phyloP scores from a whole-genome alignment of 2,797 vertebrate species.

The Takifugu rubripes region DNA sequence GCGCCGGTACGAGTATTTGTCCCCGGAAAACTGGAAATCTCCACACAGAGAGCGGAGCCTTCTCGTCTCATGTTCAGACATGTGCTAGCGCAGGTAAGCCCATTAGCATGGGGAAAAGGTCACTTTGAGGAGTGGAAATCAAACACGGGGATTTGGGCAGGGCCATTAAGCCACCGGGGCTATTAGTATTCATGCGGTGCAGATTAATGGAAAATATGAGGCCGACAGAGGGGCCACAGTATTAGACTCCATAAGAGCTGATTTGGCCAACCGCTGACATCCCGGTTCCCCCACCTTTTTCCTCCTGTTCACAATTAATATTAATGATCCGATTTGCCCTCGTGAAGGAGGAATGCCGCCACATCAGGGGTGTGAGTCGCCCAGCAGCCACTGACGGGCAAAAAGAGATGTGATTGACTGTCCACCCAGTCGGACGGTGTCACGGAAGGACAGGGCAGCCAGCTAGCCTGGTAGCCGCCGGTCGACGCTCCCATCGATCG shows the following conservation, averaged over 20 bases:
- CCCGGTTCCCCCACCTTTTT: constrained; percentile 60
- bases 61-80: constrained; percentile 59
- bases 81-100: constrained; percentile 75
- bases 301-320: constrained; percentile 67
- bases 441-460: too few species aligned
- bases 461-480: too few species aligned
- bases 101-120: constrained; percentile 77
- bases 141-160: constrained; percentile 76
- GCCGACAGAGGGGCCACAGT: constrained; percentile 61
- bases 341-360: constrained; percentile 51
- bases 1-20: constrained; percentile 23
- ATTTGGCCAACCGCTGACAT: constrained; percentile 71
- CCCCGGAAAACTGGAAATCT: constrained; percentile 13
- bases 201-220: constrained; percentile 78
- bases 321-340: constrained; percentile 63
- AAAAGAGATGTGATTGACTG: too few species aligned
- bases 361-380: constrained; percentile 45
- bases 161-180: constrained; percentile 71
- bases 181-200: constrained; percentile 78
- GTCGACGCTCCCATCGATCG: too few species aligned
- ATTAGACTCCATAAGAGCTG: constrained; percentile 76
- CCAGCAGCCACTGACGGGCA: constrained; percentile 32
- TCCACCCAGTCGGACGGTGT: too few species aligned
- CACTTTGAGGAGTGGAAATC: constrained; percentile 79
- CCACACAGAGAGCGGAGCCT: constrained; percentile 22